phyloP scores from a whole-genome alignment of 2,797 vertebrate genomes.

The Myotis myotis region DNA sequence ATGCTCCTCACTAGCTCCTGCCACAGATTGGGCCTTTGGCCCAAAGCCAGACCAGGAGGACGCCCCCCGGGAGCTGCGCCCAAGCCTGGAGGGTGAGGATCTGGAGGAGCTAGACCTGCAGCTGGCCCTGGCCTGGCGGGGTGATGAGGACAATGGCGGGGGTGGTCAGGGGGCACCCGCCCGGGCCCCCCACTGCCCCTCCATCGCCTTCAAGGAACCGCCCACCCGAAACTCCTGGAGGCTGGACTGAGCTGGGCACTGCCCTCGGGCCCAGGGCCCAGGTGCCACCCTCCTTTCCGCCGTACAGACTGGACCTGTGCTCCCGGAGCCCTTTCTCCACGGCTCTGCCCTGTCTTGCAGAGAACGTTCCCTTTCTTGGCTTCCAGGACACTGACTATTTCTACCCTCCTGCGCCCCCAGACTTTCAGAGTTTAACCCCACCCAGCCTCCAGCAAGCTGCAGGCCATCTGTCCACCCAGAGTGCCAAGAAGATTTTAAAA shows the following conservation, averaged over 20 bases:
- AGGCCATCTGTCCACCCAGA: not conserved
- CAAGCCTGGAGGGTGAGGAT: constrained; percentile 81
- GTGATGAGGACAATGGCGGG: not conserved
- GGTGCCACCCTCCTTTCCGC: not conserved
- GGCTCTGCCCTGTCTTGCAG: not conserved
- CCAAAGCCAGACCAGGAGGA: constrained; percentile 87
- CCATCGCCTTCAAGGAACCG: constrained; percentile 70
- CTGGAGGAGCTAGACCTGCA: constrained; percentile 67
- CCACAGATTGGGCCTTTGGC: constrained; percentile 90
- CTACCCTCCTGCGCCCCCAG: no score
- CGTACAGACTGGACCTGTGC: accelerated
- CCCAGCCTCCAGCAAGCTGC: not conserved
- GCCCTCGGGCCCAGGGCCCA: accelerated
- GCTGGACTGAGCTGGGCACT: not conserved
- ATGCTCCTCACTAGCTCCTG: accelerated
- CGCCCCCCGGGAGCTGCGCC: constrained; percentile 78
- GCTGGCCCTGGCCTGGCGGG: constrained; percentile 71
- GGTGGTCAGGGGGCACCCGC: accelerated
- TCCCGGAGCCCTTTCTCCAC: not conserved
- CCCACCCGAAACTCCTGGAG: constrained; percentile 20
- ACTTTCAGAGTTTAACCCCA: not conserved
- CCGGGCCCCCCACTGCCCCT: not conserved
- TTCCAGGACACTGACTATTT: accelerated
- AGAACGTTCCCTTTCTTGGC: accelerated
- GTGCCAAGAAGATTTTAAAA: not conserved